Conservation (phyloP, 2,888 invertebrate species). For the Agrotis puta region DNA sequence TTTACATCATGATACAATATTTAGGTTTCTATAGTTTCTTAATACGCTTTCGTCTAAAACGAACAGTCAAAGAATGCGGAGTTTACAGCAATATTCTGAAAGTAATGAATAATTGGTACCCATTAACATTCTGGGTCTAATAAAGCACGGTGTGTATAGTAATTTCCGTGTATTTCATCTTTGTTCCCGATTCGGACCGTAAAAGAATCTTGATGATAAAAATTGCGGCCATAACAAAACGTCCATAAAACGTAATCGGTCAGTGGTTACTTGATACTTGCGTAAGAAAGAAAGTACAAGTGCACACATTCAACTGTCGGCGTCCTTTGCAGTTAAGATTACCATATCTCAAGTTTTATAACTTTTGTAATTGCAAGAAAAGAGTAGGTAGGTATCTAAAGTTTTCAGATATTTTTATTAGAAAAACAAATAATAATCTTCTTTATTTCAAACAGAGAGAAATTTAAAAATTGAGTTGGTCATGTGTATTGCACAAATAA, state of each 20-base stretch:
- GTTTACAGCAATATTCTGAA: constrained; percentile 23
- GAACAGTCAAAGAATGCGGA: constrained; percentile 15
- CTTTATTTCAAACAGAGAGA: too few relatives aligned
- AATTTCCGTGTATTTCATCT: constrained; percentile 64
- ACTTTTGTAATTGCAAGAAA: too few relatives aligned
- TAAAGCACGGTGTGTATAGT: constrained; percentile 51
- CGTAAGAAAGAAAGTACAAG: constrained; percentile 58
- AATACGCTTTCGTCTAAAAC: constrained; percentile 36
- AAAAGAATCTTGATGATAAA: constrained; percentile 56
- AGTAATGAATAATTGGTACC: constrained; percentile 36
- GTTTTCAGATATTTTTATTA: too few relatives aligned
- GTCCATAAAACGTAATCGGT: constrained; percentile 57
- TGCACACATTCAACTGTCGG: constrained; percentile 28
- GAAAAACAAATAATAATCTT: too few relatives aligned
- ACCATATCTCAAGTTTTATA: too few relatives aligned
- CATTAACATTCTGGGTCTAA: constrained; percentile 63
- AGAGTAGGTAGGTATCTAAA: too few relatives aligned
- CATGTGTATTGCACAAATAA: too few relatives aligned
- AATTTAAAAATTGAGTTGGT: too few relatives aligned
- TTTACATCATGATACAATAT: constrained; percentile 22
- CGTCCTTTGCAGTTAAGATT: constrained; percentile 24
- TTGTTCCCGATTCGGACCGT: constrained; percentile 61
- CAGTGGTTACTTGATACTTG: constrained; percentile 45
- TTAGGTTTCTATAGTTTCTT: constrained; percentile 25
- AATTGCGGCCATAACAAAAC: constrained; percentile 53